phyloP scores from a whole-genome alignment of 2,888 invertebrate species.

The Ichneumoninae sp. region DNA sequence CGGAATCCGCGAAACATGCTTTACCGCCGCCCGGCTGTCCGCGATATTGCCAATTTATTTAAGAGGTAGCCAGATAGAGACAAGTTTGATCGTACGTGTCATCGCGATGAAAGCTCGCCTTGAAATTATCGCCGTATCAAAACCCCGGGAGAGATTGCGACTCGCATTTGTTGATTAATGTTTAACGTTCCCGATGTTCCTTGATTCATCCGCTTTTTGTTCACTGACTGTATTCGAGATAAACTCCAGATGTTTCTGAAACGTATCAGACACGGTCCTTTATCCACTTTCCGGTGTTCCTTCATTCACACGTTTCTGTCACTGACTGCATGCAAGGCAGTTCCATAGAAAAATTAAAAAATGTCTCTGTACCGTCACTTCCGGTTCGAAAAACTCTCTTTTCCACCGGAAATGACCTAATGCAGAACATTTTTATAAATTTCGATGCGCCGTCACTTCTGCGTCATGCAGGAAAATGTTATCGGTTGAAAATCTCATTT shows the following conservation, averaged over 20 bases:
- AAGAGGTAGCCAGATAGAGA: neutral
- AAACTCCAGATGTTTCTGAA: neutral
- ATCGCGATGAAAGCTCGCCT: slow-evolving; percentile 13
- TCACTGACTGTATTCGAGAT: neutral
- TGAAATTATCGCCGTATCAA: neutral
- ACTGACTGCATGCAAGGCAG: neutral
- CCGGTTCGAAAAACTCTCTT: no score
- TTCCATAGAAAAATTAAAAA: neutral
- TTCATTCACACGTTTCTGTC: neutral
- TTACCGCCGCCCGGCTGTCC: slow-evolving; percentile 39
- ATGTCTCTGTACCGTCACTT: no score
- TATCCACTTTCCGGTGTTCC: neutral
- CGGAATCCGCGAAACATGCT: slow-evolving; percentile 57
- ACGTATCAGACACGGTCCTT: neutral
- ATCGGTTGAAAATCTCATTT: no score
- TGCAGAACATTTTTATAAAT: no score
- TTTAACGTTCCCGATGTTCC: neutral
- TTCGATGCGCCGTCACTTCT: no score
- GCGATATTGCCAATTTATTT: slow-evolving; percentile 65
- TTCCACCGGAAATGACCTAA: no score
- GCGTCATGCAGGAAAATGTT: no score
- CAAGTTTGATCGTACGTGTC: slow-evolving; percentile 49
- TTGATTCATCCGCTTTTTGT: no score
- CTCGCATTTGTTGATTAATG: neutral
- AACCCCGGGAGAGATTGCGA: neutral